Percentiles rank a stretch among this genome's conserved stretches.
These are phyloP conservation scores for Rachycentron canadum DNA, from an alignment of 2,797 vertebrate genomes.

Conservation along the genomic window DNA sequence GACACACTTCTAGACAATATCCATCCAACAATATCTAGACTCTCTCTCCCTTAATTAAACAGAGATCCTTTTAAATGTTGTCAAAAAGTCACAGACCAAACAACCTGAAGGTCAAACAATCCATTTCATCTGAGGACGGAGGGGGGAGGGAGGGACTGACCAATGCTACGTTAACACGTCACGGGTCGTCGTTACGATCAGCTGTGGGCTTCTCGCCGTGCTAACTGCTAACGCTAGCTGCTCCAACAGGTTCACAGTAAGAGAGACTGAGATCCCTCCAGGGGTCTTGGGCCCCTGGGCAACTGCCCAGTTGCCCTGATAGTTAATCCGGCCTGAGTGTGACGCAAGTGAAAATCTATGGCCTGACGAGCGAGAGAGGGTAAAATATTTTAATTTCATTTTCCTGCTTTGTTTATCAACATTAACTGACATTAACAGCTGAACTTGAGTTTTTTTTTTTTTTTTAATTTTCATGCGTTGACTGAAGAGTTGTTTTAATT, in stretches of 20 bases:
- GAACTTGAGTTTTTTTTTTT: not conserved
- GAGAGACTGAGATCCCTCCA: too few relatives aligned
- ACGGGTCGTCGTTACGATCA: too few relatives aligned
- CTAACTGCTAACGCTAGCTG: too few relatives aligned
- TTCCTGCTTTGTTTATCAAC: not conserved
- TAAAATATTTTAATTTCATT: not conserved
- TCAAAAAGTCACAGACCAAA: not conserved
- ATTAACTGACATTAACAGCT: not conserved
- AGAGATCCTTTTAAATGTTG: not conserved
- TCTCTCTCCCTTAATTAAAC: not conserved
- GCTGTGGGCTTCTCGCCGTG: too few relatives aligned
- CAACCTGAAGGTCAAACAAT: not conserved
- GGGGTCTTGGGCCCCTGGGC: too few relatives aligned
- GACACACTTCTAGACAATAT: too few relatives aligned
- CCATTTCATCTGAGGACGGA: too few relatives aligned
- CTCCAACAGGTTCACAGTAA: too few relatives aligned
- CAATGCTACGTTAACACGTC: too few relatives aligned
- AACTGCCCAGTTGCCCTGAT: too few relatives aligned
- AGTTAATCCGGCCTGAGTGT: too few relatives aligned
- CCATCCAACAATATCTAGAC: not conserved
- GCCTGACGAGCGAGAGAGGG: not conserved
- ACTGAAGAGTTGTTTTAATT: not conserved
- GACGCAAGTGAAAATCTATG: not conserved
- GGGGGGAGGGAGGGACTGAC: not conserved
- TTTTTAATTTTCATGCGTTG: too few relatives aligned